Evolutionary conservation across 1,140 invertebrate genomes (phyloP).

Genomic region (Sogatella furcifera): DNA sequence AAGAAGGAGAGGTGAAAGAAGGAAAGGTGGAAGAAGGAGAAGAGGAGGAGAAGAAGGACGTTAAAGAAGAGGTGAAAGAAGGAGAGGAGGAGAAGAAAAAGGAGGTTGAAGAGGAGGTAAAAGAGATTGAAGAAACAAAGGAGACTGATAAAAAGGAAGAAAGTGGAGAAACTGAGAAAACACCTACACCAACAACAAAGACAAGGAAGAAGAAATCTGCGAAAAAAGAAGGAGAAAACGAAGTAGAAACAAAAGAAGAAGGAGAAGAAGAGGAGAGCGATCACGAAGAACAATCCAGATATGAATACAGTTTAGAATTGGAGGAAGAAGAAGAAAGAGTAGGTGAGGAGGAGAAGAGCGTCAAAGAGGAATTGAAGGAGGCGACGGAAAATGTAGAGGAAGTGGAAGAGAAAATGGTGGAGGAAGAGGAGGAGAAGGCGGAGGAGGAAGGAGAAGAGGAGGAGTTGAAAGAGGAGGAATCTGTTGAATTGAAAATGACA

Average conservation of each 20-base stretch:
- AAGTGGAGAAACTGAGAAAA: neutral
- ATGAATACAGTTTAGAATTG: too few species aligned
- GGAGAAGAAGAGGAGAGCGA: neutral
- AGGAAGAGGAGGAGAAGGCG: too few species aligned
- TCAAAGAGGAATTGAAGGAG: too few species aligned
- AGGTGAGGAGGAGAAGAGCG: too few species aligned
- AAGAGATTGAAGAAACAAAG: neutral
- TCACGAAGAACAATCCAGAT: too few species aligned
- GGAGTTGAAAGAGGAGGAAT: too few species aligned
- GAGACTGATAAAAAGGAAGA: neutral
- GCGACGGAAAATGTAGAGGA: too few species aligned
- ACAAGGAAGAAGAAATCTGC: neutral
- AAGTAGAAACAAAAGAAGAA: conserved; percentile 6
- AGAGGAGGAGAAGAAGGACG: neutral
- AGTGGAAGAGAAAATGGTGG: too few species aligned
- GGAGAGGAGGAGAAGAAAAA: neutral
- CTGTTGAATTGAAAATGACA: neutral
- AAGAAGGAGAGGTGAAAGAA: neutral
- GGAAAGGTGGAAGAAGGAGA: neutral
- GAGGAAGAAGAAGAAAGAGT: too few species aligned
- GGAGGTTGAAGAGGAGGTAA: neutral
- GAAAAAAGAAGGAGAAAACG: neutral
- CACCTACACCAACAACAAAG: neutral
- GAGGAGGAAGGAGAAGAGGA: too few species aligned
- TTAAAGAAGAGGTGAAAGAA: neutral